Percentiles rank a stretch among this genome's conserved stretches.
phyloP scores from a whole-genome alignment of 2,797 vertebrate genomes.

The Epinephelus awoara region DNA sequence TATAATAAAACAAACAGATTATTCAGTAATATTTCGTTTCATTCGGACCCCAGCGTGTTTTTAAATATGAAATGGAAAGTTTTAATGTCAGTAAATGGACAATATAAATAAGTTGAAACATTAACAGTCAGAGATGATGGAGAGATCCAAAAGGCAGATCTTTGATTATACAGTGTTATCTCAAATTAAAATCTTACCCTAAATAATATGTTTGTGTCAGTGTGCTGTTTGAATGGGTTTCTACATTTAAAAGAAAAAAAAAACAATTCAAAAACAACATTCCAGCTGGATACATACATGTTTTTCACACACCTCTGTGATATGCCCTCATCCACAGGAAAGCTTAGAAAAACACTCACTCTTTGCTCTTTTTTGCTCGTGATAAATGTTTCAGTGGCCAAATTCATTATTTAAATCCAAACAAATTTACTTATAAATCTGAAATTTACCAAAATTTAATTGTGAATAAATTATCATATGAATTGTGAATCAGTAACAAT shows the following conservation, averaged over 20 bases:
- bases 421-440: not conserved
- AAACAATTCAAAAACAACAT: not conserved
- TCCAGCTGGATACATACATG: constrained; percentile 6
- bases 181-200: not conserved
- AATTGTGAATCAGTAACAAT: constrained; percentile 2
- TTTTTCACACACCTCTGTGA: constrained; percentile 34
- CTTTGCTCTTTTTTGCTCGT: not conserved
- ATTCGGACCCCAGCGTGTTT: constrained; percentile 17
- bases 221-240: constrained; percentile 3
- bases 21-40: constrained; percentile 67
- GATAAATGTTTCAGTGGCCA: not conserved
- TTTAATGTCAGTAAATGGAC: not conserved
- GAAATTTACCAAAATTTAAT: not conserved
- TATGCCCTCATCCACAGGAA: constrained; percentile 8
- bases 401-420: not conserved
- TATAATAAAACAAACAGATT: not conserved
- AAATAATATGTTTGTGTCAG: constrained; percentile 13
- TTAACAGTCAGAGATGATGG: constrained; percentile 5
- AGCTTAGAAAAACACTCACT: not conserved
- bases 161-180: not conserved
- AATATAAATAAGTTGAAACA: constrained; percentile 14
- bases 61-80: constrained; percentile 45
- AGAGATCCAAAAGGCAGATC: not conserved
- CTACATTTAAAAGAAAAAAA: not conserved
- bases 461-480: not conserved